phyloP scores from a whole-genome alignment of 64 coral and sea anemone genomes.

The Stichodactyla mertensii region DNA sequence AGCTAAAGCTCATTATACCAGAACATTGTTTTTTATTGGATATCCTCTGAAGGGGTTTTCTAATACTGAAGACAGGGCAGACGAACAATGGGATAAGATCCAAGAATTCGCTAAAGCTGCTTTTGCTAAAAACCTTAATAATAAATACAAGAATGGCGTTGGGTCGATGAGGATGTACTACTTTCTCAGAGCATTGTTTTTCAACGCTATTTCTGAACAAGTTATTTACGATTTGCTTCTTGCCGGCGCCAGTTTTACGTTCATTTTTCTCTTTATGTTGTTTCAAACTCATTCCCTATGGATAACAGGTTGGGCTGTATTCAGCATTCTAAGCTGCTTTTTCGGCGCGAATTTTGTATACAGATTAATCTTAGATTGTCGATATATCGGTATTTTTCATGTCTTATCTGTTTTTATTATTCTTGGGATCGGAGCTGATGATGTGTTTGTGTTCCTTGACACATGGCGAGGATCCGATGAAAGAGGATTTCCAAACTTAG shows the following conservation, averaged over 20 bases:
- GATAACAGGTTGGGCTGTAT: conserved; percentile 97
- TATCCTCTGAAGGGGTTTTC: conserved; percentile 83
- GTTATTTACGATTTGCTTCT: conserved; percentile 92
- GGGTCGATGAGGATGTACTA: conserved; percentile 77
- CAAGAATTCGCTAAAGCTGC: conserved; percentile 49
- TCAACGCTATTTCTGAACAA: conserved; percentile 88
- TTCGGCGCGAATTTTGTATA: conserved; percentile 86
- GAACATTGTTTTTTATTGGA: conserved; percentile 87
- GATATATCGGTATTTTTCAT: conserved; percentile 97
- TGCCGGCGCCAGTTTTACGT: conserved; percentile 90
- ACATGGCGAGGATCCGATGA: conserved; percentile 77
- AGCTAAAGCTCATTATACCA: conserved; percentile 63
- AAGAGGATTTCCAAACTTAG: conserved; percentile 43
- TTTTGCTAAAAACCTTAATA: conserved; percentile 57
- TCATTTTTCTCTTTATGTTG: conserved; percentile 93
- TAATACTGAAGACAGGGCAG: conserved; percentile 63
- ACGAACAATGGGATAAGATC: conserved; percentile 68
- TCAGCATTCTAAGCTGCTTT: conserved; percentile 90
- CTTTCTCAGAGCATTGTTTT: conserved; percentile 72
- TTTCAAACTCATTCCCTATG: conserved; percentile 88
- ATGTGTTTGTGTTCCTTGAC: conserved; percentile 98
- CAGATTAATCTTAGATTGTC: conserved; percentile 80
- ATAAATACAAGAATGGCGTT: conserved; percentile 79
- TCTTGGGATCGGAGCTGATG: conserved; percentile 89
- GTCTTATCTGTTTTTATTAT: conserved; percentile 97